Conservation (phyloP, 1,140 invertebrate species). For the Heliconius hewitsoni region DNA sequence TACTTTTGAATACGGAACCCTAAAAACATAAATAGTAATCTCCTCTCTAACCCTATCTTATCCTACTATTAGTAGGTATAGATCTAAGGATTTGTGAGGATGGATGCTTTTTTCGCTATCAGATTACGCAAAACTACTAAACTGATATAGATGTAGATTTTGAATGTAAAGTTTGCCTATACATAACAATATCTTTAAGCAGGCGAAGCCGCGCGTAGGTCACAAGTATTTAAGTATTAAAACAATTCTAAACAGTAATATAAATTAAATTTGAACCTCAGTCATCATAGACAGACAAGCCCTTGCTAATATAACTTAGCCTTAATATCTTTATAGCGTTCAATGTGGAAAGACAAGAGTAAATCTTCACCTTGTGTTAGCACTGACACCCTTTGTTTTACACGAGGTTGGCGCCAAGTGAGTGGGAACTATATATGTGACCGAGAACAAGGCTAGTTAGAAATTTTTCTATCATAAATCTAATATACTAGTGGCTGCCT, state of each 20-base stretch:
- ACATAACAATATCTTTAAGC: background rate
- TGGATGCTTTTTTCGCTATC: too few species aligned
- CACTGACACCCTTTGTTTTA: constrained; percentile 16
- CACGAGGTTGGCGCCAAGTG: background rate
- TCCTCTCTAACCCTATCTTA: too few species aligned
- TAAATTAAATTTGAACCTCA: background rate
- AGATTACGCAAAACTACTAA: too few species aligned
- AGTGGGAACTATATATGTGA: background rate
- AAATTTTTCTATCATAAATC: background rate
- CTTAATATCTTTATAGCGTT: background rate
- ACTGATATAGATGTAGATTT: too few species aligned
- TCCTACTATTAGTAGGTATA: too few species aligned
- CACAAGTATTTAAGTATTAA: background rate
- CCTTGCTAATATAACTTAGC: background rate
- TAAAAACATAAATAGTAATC: too few species aligned
- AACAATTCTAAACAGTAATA: background rate
- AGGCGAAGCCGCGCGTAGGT: background rate
- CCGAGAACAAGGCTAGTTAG: background rate
- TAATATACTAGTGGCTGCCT: too few species aligned
- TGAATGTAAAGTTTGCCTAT: too few species aligned
- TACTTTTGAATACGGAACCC: too few species aligned
- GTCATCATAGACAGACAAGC: background rate
- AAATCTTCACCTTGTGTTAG: constrained; percentile 16
- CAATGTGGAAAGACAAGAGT: constrained; percentile 19
- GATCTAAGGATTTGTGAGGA: too few species aligned